Conservation (phyloP, 30 jellyfish, hydroid and myxozoan genomes). For the Chironex yamaguchii region DNA sequence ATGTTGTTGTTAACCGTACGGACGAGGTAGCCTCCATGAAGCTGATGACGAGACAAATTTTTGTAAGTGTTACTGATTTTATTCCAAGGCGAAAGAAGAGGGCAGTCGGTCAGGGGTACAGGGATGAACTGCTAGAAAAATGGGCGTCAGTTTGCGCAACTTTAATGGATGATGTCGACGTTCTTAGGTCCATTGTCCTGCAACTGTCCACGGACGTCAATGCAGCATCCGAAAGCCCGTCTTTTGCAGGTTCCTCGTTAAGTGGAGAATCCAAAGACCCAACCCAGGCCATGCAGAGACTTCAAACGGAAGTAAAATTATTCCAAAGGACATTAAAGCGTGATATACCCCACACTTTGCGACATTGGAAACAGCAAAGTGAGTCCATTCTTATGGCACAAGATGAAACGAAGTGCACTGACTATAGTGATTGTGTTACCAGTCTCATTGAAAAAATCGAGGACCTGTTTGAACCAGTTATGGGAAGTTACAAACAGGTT, state of each 20-base stretch:
- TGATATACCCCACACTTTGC: neutral
- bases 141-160: neutral
- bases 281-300: neutral
- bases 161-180: neutral
- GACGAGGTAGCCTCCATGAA: constrained; percentile 22
- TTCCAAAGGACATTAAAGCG: neutral
- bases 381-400: constrained; percentile 34
- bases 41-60: constrained; percentile 12
- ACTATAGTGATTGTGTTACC: constrained; percentile 60
- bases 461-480: constrained; percentile 43
- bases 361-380: constrained; percentile 30
- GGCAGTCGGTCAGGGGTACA: neutral
- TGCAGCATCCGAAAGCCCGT: neutral
- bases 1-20: constrained; percentile 56
- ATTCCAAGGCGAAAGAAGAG: constrained; percentile 19
- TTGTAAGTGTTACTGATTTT: neutral
- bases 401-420: constrained; percentile 52
- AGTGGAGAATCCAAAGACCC: neutral
- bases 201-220: neutral
- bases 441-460: constrained; percentile 36
- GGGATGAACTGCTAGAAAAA: neutral
- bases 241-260: neutral
- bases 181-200: neutral
- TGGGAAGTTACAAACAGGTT: constrained; percentile 5
- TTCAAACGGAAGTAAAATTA: neutral